A percentile compares a stretch with the other conserved stretches of the same genome.
Conservation (phyloP, 2,888 invertebrate genomes). For the Pheosia gnoma region DNA sequence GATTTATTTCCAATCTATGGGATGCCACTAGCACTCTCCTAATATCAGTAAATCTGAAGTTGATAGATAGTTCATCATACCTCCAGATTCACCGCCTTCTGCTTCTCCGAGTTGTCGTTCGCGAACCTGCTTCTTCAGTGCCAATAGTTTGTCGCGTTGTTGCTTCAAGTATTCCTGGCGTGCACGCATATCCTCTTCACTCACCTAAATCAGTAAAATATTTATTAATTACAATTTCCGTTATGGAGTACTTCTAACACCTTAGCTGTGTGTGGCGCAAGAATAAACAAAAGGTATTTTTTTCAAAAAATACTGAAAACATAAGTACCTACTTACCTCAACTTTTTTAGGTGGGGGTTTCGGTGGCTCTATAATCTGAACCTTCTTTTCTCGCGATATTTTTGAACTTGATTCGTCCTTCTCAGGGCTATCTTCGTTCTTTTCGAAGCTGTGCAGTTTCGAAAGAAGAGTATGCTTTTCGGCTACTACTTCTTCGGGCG, state of each 20-base stretch:
- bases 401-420: conserved; percentile 19
- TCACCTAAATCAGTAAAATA: conserved; percentile 53
- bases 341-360: conserved; percentile 61
- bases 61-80: conserved; percentile 29
- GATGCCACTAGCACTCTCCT: neutral
- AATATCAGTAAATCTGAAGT: neutral
- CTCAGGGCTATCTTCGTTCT: conserved; percentile 53
- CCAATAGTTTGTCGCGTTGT: conserved; percentile 95
- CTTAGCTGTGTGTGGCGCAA: no score
- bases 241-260: no score
- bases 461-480: conserved; percentile 72
- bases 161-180: conserved; percentile 94
- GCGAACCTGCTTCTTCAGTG: conserved; percentile 94
- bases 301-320: no score
- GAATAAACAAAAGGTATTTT: no score
- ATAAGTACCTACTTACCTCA: conserved; percentile 50
- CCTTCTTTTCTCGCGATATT: conserved; percentile 26
- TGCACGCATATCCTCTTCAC: conserved; percentile 87
- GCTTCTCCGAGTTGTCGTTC: conserved; percentile 89
- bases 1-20: no score
- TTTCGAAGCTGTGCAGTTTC: conserved; percentile 71
- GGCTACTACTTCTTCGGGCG: conserved; percentile 69
- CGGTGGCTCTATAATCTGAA: conserved; percentile 45
- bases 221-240: no score
- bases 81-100: conserved; percentile 80